Evolutionary conservation across 2,888 invertebrate genomes (phyloP).

Genomic region (Slavum lentiscoides): DNA sequence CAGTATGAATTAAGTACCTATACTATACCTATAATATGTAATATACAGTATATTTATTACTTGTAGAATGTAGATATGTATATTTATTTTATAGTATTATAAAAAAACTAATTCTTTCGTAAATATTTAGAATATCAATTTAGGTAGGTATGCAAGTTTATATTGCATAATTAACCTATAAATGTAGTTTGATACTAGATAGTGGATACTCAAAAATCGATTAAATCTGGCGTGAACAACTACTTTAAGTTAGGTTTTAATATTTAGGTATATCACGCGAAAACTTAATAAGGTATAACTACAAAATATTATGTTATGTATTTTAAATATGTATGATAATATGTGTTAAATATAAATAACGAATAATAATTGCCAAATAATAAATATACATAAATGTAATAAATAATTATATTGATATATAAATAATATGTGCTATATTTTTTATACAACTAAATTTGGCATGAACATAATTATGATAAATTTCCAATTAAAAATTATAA

Average conservation of each 20-base stretch:
- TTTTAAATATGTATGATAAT: neutral
- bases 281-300: neutral
- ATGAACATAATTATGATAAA: neutral
- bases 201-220: conserved; percentile 13
- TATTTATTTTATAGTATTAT: too few species aligned
- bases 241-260: neutral
- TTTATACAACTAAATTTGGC: neutral
- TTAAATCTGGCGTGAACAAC: conserved; percentile 26
- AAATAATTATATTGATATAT: neutral
- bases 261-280: neutral
- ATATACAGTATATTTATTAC: too few species aligned
- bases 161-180: neutral
- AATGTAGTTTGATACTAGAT: neutral
- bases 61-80: too few species aligned
- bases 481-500: neutral
- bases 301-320: neutral
- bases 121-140: too few species aligned
- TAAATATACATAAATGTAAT: neutral
- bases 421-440: neutral
- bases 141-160: neutral
- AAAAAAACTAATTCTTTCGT: too few species aligned
- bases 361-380: neutral
- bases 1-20: too few species aligned
- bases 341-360: neutral
- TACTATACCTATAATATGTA: too few species aligned